These are phyloP conservation scores for Nomada lathburiana DNA, from an alignment of 2,888 invertebrate species.

Conservation along the genomic window DNA sequence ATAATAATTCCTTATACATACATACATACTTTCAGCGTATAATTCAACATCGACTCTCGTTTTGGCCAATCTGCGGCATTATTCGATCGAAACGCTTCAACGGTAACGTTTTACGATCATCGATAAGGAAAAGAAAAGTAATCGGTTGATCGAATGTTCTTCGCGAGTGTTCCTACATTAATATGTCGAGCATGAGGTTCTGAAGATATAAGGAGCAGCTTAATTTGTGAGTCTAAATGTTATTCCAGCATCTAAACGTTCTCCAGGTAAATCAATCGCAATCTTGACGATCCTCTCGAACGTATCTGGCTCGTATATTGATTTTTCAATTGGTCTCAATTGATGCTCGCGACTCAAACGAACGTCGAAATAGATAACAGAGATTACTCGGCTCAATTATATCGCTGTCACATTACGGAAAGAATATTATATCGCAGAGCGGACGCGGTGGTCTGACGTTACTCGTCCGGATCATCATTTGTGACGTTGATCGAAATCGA, in stretches of 20 bases:
- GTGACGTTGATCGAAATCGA: slow-evolving; percentile 53
- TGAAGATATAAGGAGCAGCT: slow-evolving; percentile 20
- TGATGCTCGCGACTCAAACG: slow-evolving; percentile 5
- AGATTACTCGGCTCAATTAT: slow-evolving; percentile 56
- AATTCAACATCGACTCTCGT: not conserved
- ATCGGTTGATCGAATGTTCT: slow-evolving; percentile 26
- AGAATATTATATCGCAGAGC: slow-evolving; percentile 41
- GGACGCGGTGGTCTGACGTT: slow-evolving; percentile 26
- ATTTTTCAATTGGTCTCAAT: slow-evolving; percentile 22
- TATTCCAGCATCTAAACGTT: slow-evolving; percentile 34
- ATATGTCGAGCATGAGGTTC: slow-evolving; percentile 17
- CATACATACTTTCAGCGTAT: too few species aligned
- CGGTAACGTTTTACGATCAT: slow-evolving; percentile 31
- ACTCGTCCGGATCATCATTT: slow-evolving; percentile 58
- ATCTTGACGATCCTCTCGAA: slow-evolving; percentile 23
- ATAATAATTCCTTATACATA: too few species aligned
- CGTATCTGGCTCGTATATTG: slow-evolving; percentile 11
- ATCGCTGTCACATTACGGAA: slow-evolving; percentile 51
- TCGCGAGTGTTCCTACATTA: slow-evolving; percentile 46
- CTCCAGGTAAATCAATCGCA: slow-evolving; percentile 1
- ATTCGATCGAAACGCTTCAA: not conserved
- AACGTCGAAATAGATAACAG: slow-evolving; percentile 41
- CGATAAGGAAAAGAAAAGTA: slow-evolving; percentile 6
- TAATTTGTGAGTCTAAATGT: slow-evolving; percentile 51
- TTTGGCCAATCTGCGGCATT: not conserved